Percentiles rank a stretch among this genome's conserved stretches.
Conservation (phyloP, 1,140 invertebrate genomes). For the Aporrectodea caliginosa region DNA sequence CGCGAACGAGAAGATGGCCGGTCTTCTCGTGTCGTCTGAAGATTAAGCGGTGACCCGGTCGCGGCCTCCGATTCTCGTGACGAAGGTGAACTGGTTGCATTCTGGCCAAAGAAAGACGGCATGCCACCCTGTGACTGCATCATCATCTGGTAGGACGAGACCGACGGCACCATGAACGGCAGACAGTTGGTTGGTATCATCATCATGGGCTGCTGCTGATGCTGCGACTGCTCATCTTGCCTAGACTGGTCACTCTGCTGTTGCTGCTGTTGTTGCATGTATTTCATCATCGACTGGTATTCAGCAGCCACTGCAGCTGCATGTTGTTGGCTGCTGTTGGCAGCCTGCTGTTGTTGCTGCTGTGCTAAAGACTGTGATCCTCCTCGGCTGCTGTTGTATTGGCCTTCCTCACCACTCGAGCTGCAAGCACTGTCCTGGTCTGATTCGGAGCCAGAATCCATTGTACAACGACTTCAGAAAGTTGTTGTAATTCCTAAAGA, state of each 20-base stretch:
- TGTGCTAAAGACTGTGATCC: no score
- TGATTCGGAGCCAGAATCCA: background rate
- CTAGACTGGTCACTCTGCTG: background rate
- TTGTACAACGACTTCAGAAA: background rate
- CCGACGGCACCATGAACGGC: background rate
- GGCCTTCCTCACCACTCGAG: background rate
- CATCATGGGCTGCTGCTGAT: conserved; percentile 6
- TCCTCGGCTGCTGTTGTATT: background rate
- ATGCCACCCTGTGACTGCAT: background rate
- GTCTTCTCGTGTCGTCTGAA: background rate
- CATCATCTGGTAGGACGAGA: conserved; percentile 1
- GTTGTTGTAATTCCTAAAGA: background rate
- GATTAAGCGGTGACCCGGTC: conserved; percentile 7
- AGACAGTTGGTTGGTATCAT: background rate
- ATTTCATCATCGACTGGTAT: conserved; percentile 1
- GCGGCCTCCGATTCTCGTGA: background rate
- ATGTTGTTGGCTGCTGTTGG: background rate
- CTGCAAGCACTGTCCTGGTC: background rate
- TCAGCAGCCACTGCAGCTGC: no score
- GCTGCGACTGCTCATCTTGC: background rate
- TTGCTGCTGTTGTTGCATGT: conserved; percentile 5
- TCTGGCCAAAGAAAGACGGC: background rate
- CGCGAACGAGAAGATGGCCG: background rate
- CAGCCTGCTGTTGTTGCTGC: background rate
- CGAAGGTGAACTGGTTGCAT: background rate